Conservation (phyloP, 2,113 vertebrate species). For the Peromyscus leucopus region DNA sequence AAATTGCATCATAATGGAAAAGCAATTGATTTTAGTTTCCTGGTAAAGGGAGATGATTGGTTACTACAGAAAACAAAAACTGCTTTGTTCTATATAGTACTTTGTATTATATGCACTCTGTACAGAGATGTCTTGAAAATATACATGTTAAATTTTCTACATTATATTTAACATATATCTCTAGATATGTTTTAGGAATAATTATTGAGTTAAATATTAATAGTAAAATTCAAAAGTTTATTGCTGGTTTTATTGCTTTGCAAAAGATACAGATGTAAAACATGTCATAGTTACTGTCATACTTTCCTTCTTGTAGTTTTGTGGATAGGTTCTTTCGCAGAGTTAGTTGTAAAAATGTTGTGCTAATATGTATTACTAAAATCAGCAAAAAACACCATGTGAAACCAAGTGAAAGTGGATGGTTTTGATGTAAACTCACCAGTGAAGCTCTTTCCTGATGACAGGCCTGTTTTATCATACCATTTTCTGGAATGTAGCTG, state of each 20-base stretch:
- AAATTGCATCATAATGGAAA: slow-evolving; percentile 58
- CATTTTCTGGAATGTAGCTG: slow-evolving; percentile 45
- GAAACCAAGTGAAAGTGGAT: slow-evolving; percentile 52
- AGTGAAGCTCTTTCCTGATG: not conserved
- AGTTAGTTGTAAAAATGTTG: not conserved
- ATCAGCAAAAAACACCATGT: not conserved
- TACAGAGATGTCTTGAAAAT: not conserved
- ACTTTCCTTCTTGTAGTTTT: not conserved
- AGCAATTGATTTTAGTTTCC: slow-evolving; percentile 38
- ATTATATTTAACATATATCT: not conserved
- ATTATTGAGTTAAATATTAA: not conserved
- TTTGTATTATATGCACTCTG: not conserved
- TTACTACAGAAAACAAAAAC: slow-evolving; percentile 49
- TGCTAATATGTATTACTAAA: not conserved
- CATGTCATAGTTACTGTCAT: not conserved
- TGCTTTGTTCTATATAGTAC: not conserved
- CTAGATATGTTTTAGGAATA: slow-evolving; percentile 37
- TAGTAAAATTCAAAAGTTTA: not conserved
- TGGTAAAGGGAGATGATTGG: not conserved
- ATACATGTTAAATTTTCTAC: not conserved
- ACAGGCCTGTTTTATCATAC: slow-evolving; percentile 2
- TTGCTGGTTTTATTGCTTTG: not conserved
- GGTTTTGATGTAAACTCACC: slow-evolving; percentile 36
- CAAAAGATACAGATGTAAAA: not conserved
- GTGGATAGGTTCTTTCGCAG: slow-evolving; percentile 18